Percentiles rank a stretch among this genome's conserved stretches.
phyloP scores from a whole-genome alignment of 2,888 invertebrate species.

The Cryptocephalus moraei region DNA sequence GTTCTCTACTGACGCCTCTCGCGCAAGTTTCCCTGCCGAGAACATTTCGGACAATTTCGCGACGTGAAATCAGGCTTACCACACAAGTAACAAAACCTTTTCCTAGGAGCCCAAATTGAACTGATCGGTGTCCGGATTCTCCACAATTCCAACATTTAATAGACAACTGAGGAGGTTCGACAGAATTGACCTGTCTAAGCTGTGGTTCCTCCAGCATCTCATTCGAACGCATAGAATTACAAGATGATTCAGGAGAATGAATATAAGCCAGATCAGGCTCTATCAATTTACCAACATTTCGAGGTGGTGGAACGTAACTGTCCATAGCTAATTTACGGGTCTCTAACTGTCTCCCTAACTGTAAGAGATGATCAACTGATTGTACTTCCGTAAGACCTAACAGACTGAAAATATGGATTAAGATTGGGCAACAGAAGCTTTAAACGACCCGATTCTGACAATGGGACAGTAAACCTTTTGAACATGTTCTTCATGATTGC shows the following conservation, averaged over 20 bases:
- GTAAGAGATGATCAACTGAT: constrained; percentile 7
- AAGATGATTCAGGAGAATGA: too few relatives aligned
- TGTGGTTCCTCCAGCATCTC: too few relatives aligned
- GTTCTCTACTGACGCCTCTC: too few relatives aligned
- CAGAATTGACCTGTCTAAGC: too few relatives aligned
- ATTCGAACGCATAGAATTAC: too few relatives aligned
- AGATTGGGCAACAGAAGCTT: constrained; percentile 11
- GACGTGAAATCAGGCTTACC: constrained; percentile 4
- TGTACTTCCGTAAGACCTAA: constrained; percentile 8
- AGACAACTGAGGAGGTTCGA: too few relatives aligned
- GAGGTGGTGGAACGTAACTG: not conserved
- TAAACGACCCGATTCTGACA: constrained; percentile 7
- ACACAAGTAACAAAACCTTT: constrained; percentile 7
- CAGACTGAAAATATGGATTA: constrained; percentile 10
- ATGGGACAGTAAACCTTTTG: too few relatives aligned
- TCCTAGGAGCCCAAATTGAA: too few relatives aligned
- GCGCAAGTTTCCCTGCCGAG: constrained; percentile 10
- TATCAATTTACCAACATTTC: not conserved
- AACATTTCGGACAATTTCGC: constrained; percentile 8
- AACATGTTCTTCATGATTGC: constrained; percentile 16
- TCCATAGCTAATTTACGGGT: constrained; percentile 5
- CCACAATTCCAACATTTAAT: too few relatives aligned
- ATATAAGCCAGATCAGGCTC: not conserved
- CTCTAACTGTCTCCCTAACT: constrained; percentile 8
- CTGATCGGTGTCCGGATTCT: too few relatives aligned